A percentile compares a stretch with the other conserved stretches of the same genome.
Conservation (phyloP, 2,113 vertebrate species). For the Mirounga angustirostris region DNA sequence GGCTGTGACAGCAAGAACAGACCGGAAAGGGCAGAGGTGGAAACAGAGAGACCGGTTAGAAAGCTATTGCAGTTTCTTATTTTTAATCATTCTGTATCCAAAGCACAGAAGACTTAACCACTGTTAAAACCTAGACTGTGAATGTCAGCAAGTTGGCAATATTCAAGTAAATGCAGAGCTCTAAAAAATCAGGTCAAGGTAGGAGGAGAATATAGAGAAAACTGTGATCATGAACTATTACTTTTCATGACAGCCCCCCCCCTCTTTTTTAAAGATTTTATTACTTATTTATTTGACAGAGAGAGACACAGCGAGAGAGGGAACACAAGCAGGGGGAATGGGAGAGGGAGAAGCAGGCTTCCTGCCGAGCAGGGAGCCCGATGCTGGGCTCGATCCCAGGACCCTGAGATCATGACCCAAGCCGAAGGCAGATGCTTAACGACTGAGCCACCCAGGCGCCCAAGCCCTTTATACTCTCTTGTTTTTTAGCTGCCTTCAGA, state of each 20-base stretch:
- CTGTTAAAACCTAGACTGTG: background rate
- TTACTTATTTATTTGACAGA: too few relatives aligned
- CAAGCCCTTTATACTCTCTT: background rate
- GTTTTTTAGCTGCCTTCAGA: background rate
- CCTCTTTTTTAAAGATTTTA: too few relatives aligned
- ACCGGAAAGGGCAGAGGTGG: background rate
- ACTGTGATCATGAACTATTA: background rate
- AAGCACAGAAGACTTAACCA: background rate
- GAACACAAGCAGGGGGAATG: too few relatives aligned
- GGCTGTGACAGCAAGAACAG: background rate
- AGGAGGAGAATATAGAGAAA: background rate
- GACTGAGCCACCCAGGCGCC: too few relatives aligned
- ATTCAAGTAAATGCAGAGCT: background rate
- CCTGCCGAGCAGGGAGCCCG: too few relatives aligned
- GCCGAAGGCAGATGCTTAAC: too few relatives aligned
- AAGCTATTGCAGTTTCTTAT: background rate
- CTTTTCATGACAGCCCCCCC: background rate
- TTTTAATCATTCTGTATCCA: background rate
- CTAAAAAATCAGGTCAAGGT: accelerated
- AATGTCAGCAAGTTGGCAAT: background rate
- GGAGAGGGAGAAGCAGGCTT: too few relatives aligned
- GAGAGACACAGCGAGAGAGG: too few relatives aligned
- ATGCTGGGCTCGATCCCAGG: too few relatives aligned
- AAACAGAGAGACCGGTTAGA: background rate
- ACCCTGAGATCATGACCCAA: too few relatives aligned